Percentiles rank a stretch among this genome's conserved stretches.
These are phyloP conservation scores for Strigamia crassipes DNA, from an alignment of 2,888 invertebrate species.

Conservation along the genomic window DNA sequence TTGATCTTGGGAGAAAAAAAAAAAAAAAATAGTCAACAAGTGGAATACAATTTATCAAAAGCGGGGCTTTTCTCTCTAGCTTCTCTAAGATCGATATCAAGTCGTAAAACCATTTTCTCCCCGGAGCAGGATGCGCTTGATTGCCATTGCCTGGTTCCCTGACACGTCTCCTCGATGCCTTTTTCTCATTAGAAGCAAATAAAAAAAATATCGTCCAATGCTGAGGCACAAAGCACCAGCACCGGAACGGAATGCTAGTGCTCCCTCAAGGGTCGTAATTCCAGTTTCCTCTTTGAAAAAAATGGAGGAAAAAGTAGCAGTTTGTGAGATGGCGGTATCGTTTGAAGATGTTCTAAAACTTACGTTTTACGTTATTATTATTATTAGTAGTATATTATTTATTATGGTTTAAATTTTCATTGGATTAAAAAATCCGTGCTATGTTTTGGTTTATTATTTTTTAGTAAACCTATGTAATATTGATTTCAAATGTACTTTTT, in stretches of 20 bases:
- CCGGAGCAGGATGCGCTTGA: slow-evolving; percentile 37
- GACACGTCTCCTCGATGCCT: slow-evolving; percentile 39
- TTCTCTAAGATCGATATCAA: slow-evolving; percentile 28
- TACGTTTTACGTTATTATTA: neutral
- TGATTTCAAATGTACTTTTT: too few relatives aligned
- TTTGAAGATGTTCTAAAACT: slow-evolving; percentile 15
- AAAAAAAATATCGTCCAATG: slow-evolving; percentile 37
- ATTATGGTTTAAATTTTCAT: slow-evolving; percentile 7
- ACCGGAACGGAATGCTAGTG: slow-evolving; percentile 38
- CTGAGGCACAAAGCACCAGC: slow-evolving; percentile 39
- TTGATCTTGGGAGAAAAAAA: neutral
- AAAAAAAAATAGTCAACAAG: slow-evolving; percentile 26
- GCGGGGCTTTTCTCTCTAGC: neutral
- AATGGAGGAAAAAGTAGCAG: neutral
- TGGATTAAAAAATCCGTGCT: neutral
- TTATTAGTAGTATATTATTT: too few relatives aligned
- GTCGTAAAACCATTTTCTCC: slow-evolving; percentile 36
- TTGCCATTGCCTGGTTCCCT: slow-evolving; percentile 40
- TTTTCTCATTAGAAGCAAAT: slow-evolving; percentile 42
- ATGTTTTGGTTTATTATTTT: neutral
- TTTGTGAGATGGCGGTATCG: slow-evolving; percentile 24
- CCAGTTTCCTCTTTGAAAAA: slow-evolving; percentile 17
- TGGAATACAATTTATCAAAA: slow-evolving; percentile 34
- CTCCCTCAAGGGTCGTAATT: slow-evolving; percentile 42
- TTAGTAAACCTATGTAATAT: neutral